A percentile compares a stretch with the other conserved stretches of the same genome.
phyloP scores from a whole-genome alignment of 2,888 invertebrate species.

The Heliconius ethilla region DNA sequence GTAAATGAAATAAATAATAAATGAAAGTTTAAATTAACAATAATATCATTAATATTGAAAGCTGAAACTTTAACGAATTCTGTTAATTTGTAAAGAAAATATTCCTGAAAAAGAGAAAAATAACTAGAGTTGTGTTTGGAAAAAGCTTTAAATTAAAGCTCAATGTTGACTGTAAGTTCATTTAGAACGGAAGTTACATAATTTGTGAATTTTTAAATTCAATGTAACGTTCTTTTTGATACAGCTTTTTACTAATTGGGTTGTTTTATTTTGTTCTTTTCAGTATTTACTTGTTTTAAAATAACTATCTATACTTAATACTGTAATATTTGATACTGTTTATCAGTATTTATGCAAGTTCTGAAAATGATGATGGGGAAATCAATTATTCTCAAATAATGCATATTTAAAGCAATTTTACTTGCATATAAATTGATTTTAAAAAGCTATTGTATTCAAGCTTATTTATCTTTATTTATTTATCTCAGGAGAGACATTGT shows the following conservation, averaged over 20 bases:
- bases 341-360: too few relatives aligned
- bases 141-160: slow-evolving; percentile 4
- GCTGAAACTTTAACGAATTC: not conserved
- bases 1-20: not conserved
- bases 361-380: too few relatives aligned
- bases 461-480: not conserved
- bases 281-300: not conserved
- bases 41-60: not conserved
- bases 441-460: not conserved
- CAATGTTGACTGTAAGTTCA: slow-evolving; percentile 3
- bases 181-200: not conserved
- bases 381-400: too few relatives aligned
- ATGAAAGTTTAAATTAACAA: not conserved
- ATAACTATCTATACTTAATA: not conserved
- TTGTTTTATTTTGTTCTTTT: not conserved
- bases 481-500: slow-evolving; percentile 12
- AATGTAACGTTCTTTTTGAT: not conserved
- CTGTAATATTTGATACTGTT: not conserved
- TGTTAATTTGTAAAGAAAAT: not conserved
- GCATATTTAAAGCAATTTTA: not conserved
- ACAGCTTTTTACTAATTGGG: not conserved
- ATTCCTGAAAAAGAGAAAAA: not conserved
- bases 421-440: not conserved
- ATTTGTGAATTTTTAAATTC: slow-evolving; percentile 3
- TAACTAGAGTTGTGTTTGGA: not conserved